Conservation (phyloP, 2,113 vertebrate species). For the Rhinichthys klamathensis region DNA sequence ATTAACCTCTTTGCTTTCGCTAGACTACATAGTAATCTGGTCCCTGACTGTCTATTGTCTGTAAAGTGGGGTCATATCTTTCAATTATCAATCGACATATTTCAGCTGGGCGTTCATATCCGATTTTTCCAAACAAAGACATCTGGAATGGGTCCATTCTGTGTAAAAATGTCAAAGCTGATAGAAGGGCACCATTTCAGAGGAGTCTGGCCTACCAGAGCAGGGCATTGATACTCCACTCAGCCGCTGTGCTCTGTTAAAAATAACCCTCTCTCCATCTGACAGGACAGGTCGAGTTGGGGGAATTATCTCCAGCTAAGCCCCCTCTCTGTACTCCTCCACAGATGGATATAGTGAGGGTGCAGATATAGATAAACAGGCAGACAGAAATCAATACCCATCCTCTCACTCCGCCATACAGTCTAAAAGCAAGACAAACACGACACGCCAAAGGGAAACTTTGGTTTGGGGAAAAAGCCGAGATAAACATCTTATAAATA, state of each 20-base stretch:
- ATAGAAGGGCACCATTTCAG: slow-evolving; percentile 49
- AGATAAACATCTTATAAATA: slow-evolving; percentile 38
- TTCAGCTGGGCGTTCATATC: slow-evolving; percentile 59
- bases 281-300: slow-evolving; percentile 71
- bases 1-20: slow-evolving; percentile 54
- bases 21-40: slow-evolving; percentile 56
- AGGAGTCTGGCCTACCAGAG: slow-evolving; percentile 48
- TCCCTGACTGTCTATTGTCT: slow-evolving; percentile 60
- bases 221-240: slow-evolving; percentile 61
- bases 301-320: slow-evolving; percentile 71
- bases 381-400: slow-evolving; percentile 57
- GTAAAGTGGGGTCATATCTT: slow-evolving; percentile 58
- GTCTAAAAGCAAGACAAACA: slow-evolving; percentile 24
- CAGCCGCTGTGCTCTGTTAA: slow-evolving; percentile 66
- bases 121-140: slow-evolving; percentile 45
- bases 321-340: slow-evolving; percentile 61
- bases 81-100: slow-evolving; percentile 61
- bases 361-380: slow-evolving; percentile 53
- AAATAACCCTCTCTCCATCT: slow-evolving; percentile 72
- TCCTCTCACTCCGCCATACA: slow-evolving; percentile 50
- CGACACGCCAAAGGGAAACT: slow-evolving; percentile 12
- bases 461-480: slow-evolving; percentile 6
- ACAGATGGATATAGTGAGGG: slow-evolving; percentile 52
- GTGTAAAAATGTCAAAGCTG: slow-evolving; percentile 14
- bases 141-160: slow-evolving; percentile 47